Evolutionary conservation across 2,888 invertebrate species (phyloP).

Genomic region (Nomada goodeniana): DNA sequence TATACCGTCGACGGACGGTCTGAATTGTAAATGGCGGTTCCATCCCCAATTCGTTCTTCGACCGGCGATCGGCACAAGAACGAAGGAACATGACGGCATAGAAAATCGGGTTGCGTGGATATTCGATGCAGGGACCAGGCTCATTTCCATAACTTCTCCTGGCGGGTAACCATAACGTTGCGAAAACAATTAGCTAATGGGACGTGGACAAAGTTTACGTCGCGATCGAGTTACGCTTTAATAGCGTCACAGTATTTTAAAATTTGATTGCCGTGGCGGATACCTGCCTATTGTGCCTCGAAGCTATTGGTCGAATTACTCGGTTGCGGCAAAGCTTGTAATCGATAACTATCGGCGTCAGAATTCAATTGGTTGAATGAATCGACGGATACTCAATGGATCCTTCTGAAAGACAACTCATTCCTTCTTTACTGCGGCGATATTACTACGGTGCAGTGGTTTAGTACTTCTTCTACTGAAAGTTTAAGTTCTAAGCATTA

Average conservation of each 20-base stretch:
- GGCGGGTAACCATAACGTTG: constrained; percentile 37
- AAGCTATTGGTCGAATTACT: constrained; percentile 28
- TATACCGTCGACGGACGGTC: neutral
- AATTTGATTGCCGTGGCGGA: constrained; percentile 9
- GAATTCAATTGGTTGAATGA: constrained; percentile 14
- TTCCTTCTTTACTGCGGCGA: too few species aligned
- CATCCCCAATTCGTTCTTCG: neutral
- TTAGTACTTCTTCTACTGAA: neutral
- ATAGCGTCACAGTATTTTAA: constrained; percentile 50
- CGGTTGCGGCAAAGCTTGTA: neutral
- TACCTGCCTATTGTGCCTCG: constrained; percentile 11
- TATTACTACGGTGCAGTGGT: too few species aligned
- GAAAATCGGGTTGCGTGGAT: constrained; percentile 38
- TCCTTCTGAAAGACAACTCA: neutral
- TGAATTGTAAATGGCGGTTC: constrained; percentile 7
- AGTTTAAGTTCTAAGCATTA: neutral
- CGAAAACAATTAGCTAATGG: constrained; percentile 58
- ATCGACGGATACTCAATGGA: neutral
- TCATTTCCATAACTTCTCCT: constrained; percentile 51
- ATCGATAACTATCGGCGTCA: neutral
- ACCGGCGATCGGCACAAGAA: neutral
- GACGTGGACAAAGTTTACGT: constrained; percentile 39
- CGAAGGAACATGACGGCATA: constrained; percentile 9
- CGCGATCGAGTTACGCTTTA: constrained; percentile 43
- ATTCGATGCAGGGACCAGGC: constrained; percentile 30